Conservation (phyloP, 2,113 vertebrate species). For the Eira barbara region DNA sequence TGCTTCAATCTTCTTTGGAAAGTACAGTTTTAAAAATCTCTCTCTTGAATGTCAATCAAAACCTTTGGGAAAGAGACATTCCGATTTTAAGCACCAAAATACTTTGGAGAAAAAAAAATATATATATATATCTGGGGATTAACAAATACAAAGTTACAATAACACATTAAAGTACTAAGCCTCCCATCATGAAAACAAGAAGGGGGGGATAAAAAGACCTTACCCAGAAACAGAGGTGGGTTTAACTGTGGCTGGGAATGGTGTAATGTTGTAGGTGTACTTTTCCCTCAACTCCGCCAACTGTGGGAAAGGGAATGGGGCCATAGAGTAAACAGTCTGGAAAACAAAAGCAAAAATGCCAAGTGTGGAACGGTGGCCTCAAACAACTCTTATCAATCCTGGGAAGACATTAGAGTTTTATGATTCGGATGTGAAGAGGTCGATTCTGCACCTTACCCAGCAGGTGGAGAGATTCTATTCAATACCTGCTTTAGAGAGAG, state of each 20-base stretch:
- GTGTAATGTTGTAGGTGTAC: conserved; percentile 99
- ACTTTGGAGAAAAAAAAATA: not conserved
- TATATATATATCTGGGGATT: not conserved
- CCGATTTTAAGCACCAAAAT: conserved; percentile 11
- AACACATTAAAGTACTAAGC: conserved; percentile 18
- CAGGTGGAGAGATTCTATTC: not conserved
- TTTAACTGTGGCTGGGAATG: conserved; percentile 94
- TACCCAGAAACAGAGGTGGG: conserved; percentile 88
- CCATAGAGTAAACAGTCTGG: conserved; percentile 97
- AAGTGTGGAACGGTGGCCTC: not conserved
- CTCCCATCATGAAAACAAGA: not conserved
- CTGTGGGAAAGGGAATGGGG: conserved; percentile 96
- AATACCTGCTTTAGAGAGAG: not conserved
- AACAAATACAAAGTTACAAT: not conserved
- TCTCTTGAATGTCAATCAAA: conserved; percentile 27
- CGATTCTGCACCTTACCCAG: not conserved
- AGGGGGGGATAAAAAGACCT: conserved; percentile 34
- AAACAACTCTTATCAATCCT: not conserved
- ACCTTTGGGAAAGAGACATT: not conserved
- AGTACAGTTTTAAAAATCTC: not conserved
- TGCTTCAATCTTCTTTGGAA: conserved; percentile 26
- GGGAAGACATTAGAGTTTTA: not conserved
- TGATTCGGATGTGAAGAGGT: not conserved
- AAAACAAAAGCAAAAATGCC: not conserved
- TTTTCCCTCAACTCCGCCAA: conserved; percentile 97